phyloP scores from a whole-genome alignment of 1,140 invertebrate species.

The Musca domestica region DNA sequence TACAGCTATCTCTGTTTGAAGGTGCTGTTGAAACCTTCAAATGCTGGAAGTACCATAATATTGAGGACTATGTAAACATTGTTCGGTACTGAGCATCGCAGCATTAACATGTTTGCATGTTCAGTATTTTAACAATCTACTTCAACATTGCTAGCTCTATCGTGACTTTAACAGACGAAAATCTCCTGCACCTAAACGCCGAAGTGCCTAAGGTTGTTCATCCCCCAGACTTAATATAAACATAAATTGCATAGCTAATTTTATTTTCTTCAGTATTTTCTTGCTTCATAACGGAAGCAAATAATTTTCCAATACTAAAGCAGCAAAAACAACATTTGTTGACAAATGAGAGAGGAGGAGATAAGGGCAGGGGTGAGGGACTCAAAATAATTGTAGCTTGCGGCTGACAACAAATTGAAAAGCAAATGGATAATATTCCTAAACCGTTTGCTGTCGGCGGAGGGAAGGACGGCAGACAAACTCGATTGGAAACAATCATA shows the following conservation, averaged over 20 bases:
- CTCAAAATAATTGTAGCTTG: not conserved
- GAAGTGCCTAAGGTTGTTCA: not conserved
- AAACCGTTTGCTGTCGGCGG: too few relatives aligned
- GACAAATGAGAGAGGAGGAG: not conserved
- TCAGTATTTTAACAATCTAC: too few relatives aligned
- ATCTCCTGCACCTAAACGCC: too few relatives aligned
- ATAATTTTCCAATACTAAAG: conserved; percentile 24
- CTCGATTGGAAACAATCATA: too few relatives aligned
- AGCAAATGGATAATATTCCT: not conserved
- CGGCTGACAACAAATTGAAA: not conserved
- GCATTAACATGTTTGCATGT: too few relatives aligned
- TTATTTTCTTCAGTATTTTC: conserved; percentile 8
- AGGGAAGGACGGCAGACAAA: not conserved
- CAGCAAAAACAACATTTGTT: not conserved
- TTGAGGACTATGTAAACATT: too few relatives aligned
- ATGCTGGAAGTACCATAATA: too few relatives aligned
- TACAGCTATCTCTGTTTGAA: too few relatives aligned
- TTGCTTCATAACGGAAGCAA: conserved; percentile 26
- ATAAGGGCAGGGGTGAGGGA: not conserved
- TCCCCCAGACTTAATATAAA: not conserved
- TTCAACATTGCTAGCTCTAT: too few relatives aligned
- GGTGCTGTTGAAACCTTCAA: too few relatives aligned
- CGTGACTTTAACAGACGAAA: too few relatives aligned
- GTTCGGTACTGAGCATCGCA: too few relatives aligned
- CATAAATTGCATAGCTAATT: conserved; percentile 5